Evolutionary conservation across 2,113 vertebrate species (phyloP).

Genomic region (Solenodon paradoxus): DNA sequence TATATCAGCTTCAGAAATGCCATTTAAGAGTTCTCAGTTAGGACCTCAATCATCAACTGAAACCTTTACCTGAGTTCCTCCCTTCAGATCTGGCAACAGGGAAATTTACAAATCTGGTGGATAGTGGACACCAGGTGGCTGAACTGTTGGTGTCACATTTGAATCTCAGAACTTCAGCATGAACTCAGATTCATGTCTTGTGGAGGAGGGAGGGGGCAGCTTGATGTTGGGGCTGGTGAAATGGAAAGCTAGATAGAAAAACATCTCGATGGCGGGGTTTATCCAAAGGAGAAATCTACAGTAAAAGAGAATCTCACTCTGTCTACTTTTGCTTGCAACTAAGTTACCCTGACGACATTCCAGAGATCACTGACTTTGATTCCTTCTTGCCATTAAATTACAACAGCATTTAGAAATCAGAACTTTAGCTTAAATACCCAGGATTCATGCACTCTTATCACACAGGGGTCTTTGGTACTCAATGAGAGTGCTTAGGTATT

Average conservation of each 20-base stretch:
- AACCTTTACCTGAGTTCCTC: not conserved
- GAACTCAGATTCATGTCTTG: not conserved
- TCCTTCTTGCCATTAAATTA: not conserved
- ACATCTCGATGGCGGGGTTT: too few relatives aligned
- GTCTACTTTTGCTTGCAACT: not conserved
- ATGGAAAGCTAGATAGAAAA: not conserved
- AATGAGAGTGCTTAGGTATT: too few relatives aligned
- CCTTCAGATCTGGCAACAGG: fast-evolving
- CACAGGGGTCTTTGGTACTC: fast-evolving
- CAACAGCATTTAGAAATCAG: not conserved
- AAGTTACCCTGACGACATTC: not conserved
- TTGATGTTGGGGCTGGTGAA: not conserved
- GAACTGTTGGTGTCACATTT: not conserved
- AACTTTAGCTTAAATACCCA: not conserved
- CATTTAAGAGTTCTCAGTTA: not conserved
- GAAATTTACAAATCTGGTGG: too few relatives aligned
- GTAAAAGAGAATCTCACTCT: too few relatives aligned
- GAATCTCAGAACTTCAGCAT: not conserved
- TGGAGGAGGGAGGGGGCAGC: fast-evolving
- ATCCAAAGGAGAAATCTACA: too few relatives aligned
- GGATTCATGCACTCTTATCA: fast-evolving
- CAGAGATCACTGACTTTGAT: not conserved
- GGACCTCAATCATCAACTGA: not conserved
- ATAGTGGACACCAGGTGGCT: not conserved
- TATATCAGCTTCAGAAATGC: not conserved